A percentile compares a stretch with the other conserved stretches of the same genome.
Evolutionary conservation across 2,888 invertebrate genomes (phyloP).

Genomic region (Stramonita haemastoma): DNA sequence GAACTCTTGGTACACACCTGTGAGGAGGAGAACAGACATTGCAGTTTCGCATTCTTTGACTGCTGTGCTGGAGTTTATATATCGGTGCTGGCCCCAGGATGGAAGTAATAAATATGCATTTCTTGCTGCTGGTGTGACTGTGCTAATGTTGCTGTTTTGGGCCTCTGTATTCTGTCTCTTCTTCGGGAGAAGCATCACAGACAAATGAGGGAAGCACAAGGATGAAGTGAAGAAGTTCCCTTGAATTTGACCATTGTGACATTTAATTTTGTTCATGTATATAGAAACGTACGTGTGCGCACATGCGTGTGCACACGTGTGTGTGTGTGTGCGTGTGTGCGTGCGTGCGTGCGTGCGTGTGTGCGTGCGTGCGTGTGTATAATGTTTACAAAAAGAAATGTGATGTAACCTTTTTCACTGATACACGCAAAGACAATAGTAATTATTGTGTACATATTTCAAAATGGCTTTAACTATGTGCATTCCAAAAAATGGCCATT

Average conservation of each 20-base stretch:
- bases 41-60: not conserved
- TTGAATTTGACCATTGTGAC: not conserved
- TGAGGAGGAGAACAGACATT: not conserved
- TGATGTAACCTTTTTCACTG: too few relatives aligned
- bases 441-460: not conserved
- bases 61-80: too few relatives aligned
- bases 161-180: not conserved
- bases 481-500: not conserved
- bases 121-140: not conserved
- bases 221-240: not conserved
- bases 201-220: not conserved
- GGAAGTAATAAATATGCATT: not conserved
- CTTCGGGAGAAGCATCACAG: not conserved
- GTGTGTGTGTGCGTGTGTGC: conserved; percentile 14
- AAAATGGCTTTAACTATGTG: not conserved
- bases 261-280: not conserved
- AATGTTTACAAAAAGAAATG: too few relatives aligned
- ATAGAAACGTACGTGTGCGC: not conserved
- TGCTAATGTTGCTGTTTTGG: not conserved
- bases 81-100: too few relatives aligned
- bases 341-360: conserved; percentile 8
- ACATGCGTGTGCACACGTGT: not conserved
- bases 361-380: not conserved
- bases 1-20: too few relatives aligned
- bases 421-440: not conserved